A percentile compares a stretch with the other conserved stretches of the same genome.
These are phyloP conservation scores for Myanophis thanlyinensis DNA, from an alignment of 2,113 vertebrate genomes.

Conservation along the genomic window DNA sequence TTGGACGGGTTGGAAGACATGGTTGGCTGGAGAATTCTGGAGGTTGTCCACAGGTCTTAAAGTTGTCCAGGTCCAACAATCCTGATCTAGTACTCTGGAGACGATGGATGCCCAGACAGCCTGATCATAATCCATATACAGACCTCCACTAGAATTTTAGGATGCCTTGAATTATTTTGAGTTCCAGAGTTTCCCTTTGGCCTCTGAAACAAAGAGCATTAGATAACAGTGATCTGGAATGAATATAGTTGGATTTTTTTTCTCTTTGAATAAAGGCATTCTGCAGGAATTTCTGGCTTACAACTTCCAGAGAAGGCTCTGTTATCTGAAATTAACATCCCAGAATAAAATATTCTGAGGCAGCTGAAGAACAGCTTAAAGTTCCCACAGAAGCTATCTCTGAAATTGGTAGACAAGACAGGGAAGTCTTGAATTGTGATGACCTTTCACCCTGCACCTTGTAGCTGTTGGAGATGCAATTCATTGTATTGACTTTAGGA, in stretches of 20 bases:
- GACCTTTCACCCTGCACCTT: not conserved
- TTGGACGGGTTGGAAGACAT: too few species aligned
- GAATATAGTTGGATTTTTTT: not conserved
- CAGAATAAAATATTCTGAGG: not conserved
- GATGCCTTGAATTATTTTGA: not conserved
- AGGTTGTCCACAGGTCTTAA: too few species aligned
- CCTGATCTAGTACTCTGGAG: too few species aligned
- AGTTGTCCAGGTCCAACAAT: too few species aligned
- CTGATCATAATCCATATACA: not conserved
- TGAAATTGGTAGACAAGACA: not conserved
- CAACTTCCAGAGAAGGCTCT: not conserved
- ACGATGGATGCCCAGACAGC: not conserved
- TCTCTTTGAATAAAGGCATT: not conserved
- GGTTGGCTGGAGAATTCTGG: too few species aligned
- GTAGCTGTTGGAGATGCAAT: not conserved
- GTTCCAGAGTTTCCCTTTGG: not conserved
- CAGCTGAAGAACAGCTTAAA: not conserved
- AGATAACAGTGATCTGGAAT: not conserved
- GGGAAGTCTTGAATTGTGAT: not conserved
- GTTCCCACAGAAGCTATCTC: not conserved
- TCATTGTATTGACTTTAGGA: not conserved
- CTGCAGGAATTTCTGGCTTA: not conserved
- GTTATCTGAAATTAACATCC: not conserved
- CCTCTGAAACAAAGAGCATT: too few species aligned
- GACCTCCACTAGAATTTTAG: not conserved